Base-by-base conservation (phyloP, 1,140 invertebrate species). In the Philotrypesis tridentata region DNA sequence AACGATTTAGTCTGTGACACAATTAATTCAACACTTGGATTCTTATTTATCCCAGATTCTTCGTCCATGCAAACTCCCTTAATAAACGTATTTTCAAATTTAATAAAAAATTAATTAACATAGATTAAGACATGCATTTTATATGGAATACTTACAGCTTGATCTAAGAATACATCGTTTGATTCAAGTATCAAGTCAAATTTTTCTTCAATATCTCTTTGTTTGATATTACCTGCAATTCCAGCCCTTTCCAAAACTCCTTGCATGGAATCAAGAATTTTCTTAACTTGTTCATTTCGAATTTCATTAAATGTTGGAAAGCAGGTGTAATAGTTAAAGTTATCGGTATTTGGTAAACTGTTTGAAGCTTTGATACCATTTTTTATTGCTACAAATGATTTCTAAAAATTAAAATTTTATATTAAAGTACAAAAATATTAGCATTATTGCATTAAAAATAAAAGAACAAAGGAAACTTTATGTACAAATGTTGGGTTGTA, bases 131-230 rank as follows among this genome's bases (percentile, higher is more conserved):
- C 8, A 25, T n/a, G n/a, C n/a, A n/a, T n/a, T 72, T 79, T 33
- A n/a, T 12, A 65, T 12, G 11, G 1, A 81, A 48, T 6, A 84
- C 93, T 94, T 87, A 96, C 96, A 48, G 96, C 94, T 88, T 94
- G 93, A 87, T 97, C 96, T n/a, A 97, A 89, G n/a, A 97, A 92
- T 33, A 93, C 92, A 90, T 97, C 96, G 92, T 97, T 97, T 14
- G 94, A 93, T 86, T 97, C 96, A 37, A 94, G 90, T 12, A 97
- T 84, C 61, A 96, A 89, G 84, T 97, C 96, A 86, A 95, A 94
- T 86, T 95, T 95, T 83, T 97, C 95, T 70, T 96, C 95, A 3
- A 93, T 77, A 82, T 94, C 93, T 55, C 93, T 87, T 78, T 89
- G 89, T 84, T 86, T 89, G 17, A 96, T 93, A 63, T 94, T 95